Conservation (phyloP, 2,888 invertebrate genomes). For the Netelia virgata region DNA sequence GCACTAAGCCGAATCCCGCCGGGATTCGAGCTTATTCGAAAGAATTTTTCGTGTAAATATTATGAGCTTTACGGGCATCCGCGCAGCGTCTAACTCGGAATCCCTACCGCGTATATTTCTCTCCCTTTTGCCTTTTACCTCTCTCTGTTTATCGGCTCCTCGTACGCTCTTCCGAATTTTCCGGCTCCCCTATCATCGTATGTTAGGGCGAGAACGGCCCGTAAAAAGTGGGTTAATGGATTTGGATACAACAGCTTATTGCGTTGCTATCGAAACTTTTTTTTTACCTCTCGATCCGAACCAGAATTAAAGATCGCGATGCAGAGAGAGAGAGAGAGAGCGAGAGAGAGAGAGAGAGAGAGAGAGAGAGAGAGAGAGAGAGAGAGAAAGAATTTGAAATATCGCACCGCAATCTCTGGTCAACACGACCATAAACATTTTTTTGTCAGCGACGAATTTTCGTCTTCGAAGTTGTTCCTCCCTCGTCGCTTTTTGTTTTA, state of each 20-base stretch:
- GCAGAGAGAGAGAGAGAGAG: background rate
- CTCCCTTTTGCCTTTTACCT: slow-evolving; percentile 45
- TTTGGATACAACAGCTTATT: slow-evolving; percentile 23
- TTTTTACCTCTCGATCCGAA: background rate
- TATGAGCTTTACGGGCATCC: slow-evolving; percentile 60
- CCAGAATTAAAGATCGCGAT: slow-evolving; percentile 30
- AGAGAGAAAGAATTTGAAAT: slow-evolving; percentile 14
- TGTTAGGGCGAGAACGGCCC: no score
- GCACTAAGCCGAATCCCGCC: background rate
- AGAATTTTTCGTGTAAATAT: slow-evolving; percentile 71
- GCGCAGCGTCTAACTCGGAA: background rate
- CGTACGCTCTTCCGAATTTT: slow-evolving; percentile 10
- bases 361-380: background rate
- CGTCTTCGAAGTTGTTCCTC: slow-evolving; percentile 23
- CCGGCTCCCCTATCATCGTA: background rate
- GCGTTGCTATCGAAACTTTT: background rate
- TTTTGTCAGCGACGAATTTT: slow-evolving; percentile 34
- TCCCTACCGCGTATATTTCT: slow-evolving; percentile 19
- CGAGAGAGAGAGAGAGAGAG: background rate
- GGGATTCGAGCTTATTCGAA: slow-evolving; percentile 33
- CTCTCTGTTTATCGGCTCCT: slow-evolving; percentile 54
- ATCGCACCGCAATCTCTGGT: slow-evolving; percentile 3
- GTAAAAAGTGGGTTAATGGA: slow-evolving; percentile 39
- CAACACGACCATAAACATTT: slow-evolving; percentile 44
- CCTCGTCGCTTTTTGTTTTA: slow-evolving; percentile 15